Percentiles rank a stretch among this genome's conserved stretches.
phyloP scores from a whole-genome alignment of 64 coral and sea anemone species.

The Montipora foliosa region DNA sequence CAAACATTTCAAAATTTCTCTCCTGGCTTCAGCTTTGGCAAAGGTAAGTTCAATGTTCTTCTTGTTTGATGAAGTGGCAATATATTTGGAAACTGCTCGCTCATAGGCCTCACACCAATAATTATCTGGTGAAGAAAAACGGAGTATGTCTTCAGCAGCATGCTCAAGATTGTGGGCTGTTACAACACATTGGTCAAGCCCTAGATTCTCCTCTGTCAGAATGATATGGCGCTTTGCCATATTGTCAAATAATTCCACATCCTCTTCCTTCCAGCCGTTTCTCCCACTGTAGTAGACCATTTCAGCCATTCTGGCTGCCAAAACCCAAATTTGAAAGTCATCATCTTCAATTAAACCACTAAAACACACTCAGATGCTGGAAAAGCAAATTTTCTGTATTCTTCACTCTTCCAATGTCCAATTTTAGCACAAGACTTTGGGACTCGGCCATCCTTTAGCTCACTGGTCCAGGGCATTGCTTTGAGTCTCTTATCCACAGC shows the following conservation, averaged over 20 bases:
- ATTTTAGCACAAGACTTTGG: background rate
- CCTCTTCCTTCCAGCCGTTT: background rate
- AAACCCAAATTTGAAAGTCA: background rate
- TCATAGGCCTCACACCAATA: conserved; percentile 50
- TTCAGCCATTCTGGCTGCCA: conserved; percentile 3
- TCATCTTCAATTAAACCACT: conserved; percentile 8
- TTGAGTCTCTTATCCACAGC: too few species aligned
- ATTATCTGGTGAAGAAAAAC: conserved; percentile 23
- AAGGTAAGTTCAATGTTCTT: too few species aligned
- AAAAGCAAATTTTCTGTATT: background rate
- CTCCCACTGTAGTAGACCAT: background rate
- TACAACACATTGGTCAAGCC: background rate
- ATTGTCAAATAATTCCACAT: background rate
- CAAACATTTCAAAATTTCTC: too few species aligned
- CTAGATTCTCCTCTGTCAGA: background rate
- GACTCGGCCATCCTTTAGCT: background rate
- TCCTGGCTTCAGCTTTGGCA: too few species aligned
- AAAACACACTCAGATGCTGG: background rate
- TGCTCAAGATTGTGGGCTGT: conserved; percentile 18
- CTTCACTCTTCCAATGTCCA: background rate
- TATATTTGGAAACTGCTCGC: background rate
- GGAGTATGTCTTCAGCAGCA: conserved; percentile 21
- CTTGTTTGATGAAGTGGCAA: background rate
- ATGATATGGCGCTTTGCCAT: background rate
- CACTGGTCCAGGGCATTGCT: background rate